phyloP scores from a whole-genome alignment of 2,113 vertebrate species.

The Nycticorax nycticorax region DNA sequence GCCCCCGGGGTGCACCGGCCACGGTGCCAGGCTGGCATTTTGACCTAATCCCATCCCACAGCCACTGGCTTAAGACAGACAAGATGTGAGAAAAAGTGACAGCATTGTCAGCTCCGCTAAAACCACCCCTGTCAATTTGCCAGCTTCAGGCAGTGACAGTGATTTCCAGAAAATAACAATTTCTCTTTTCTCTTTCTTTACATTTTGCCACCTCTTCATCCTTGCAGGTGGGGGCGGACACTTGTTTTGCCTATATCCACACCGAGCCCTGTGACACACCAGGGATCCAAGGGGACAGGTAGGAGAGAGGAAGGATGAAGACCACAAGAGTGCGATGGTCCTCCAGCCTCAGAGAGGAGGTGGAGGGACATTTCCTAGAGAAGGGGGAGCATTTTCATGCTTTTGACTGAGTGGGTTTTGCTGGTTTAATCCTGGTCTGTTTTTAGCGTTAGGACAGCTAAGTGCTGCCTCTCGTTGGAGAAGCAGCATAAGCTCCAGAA shows the following conservation, averaged over 20 bases:
- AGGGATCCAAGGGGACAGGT: fast-evolving
- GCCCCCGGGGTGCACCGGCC: fast-evolving
- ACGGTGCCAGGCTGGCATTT: not conserved
- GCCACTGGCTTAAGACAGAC: not conserved
- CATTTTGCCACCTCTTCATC: not conserved
- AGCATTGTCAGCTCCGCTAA: not conserved
- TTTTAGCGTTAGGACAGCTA: not conserved
- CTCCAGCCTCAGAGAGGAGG: not conserved
- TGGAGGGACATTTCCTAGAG: not conserved
- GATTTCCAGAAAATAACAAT: not conserved
- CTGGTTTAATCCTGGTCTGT: not conserved
- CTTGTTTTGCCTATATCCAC: no score
- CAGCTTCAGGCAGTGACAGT: fast-evolving
- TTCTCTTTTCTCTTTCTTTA: not conserved
- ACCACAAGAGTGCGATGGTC: not conserved
- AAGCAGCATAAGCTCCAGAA: not conserved
- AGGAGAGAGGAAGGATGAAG: not conserved
- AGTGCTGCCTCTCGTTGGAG: not conserved
- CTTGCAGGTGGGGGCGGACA: fast-evolving
- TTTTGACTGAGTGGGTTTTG: not conserved
- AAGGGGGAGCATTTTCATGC: not conserved
- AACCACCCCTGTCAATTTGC: no score
- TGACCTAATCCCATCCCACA: not conserved
- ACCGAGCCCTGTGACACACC: fast-evolving
- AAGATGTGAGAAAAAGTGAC: not conserved